Base-by-base conservation (phyloP, 2,797 vertebrate species). In the Tragelaphus oryx region DNA sequence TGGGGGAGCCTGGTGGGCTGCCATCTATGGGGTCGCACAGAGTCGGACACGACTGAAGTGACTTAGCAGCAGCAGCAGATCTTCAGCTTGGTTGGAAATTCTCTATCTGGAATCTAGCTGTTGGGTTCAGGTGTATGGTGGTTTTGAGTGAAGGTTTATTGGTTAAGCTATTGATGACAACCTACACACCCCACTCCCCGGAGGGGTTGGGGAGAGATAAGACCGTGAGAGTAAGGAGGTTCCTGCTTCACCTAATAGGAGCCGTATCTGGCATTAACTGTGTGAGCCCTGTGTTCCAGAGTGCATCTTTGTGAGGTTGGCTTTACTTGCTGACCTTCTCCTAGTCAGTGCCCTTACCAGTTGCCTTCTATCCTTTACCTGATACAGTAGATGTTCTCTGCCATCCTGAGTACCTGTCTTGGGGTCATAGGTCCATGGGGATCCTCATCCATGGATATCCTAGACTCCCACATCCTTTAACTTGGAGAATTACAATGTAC, bases 41-140 rank as follows among this genome's bases (percentile, higher is more conserved):
- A n/a, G n/a, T n/a, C n/a, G n/a, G n/a, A n/a, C n/a, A n/a, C n/a
- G n/a, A 46, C 46, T 46, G 46, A 46, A 46, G 10, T 10, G 46
- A 46, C 46, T 11, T 46, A 46, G 46, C 46, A 46, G 46, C 46
- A 46, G 46, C 9, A 46, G 46, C 46, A 60, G 3, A 20, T 92
- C 78, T 91, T 17, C 5, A 20, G 80, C 55, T 87, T 81, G 86
- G 24, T 78, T 62, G 89, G 93, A 89, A 65, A 65, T 84, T 81
- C 55, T 33, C 9, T 37, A 18, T 75, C 57, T 83, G 46, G 12
- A 48, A 76, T 76, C 50, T 71, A 86, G 68, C 55, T 57, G 4
- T 41, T 68, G 33, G 46, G 37, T 74, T 62, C 50, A 48, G 10
- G 10, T 9, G 2, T 59, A 13, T 20, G 52, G 26, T 81, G 9